Base-by-base conservation (phyloP, 2,888 invertebrate species). In the Seira musarum region DNA sequence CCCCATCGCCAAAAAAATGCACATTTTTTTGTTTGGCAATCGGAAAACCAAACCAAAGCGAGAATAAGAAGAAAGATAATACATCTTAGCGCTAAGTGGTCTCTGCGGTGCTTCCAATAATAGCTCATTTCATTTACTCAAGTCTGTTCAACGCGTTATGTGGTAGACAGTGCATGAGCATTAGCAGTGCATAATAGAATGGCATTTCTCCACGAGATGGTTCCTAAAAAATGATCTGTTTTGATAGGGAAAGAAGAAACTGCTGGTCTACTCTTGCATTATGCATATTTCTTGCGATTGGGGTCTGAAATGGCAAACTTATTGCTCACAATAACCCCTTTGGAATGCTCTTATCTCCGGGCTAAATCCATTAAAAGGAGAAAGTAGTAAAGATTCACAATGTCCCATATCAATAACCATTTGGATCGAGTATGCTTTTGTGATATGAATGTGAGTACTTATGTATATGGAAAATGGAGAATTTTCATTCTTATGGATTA, bases 281-380 rank as follows among this genome's bases (percentile, higher is more conserved):
- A n/a, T 53, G 30, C 17, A 53, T 13, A 53, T 53, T 53, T 53
- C 53, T 30, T 30, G 8, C 30, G 30, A 8, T 5, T 2, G 30
- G 30, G 30, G 30, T 30, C 30, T 30, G 30, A 30, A 30, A 30
- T 30, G 30, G 30, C 30, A 30, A 30, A 30, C 30, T 30, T 30
- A 30, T 30, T 30, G 53, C 53, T 53, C 17, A 53, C 53, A 53
- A 53, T 53, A 53, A 17, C 53, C 17, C 53, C 53, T 53, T 53
- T 17, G 53, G 53, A 53, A 53, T 53, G 53, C 17, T 53, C 13
- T 53, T 24, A n/a, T 68, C 57, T 21, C 64, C n/a, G 64, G 64
- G 71, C 71, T 24, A 64, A 71, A 64, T 71, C 71, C 64, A 71
- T 71, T 71, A 71, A 63, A 61, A 61, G 53, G 40, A 15, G 63